phyloP scores from a whole-genome alignment of 1,140 invertebrate genomes.

The Drosophila nebulosa region DNA sequence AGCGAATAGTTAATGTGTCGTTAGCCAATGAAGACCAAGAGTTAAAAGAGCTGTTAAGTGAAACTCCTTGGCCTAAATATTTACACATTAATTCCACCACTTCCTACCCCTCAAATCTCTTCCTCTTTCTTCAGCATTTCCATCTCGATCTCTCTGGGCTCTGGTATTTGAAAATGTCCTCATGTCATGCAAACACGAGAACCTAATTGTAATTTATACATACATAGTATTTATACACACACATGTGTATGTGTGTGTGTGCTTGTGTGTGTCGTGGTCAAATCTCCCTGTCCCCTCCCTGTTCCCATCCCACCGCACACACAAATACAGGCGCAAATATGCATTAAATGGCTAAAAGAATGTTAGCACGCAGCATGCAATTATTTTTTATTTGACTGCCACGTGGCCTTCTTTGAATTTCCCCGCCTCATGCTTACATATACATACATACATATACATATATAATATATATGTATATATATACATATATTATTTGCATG shows the following conservation, averaged over 20 bases:
- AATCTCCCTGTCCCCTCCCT: too few relatives aligned
- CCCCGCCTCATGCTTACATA: not conserved
- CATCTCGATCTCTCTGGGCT: conserved; percentile 16
- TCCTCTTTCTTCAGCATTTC: not conserved
- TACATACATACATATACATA: not conserved
- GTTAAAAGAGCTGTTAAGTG: conserved; percentile 1
- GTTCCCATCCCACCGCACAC: conserved; percentile 13
- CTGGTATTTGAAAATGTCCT: conserved; percentile 55
- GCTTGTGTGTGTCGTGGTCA: not conserved
- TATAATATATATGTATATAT: not conserved
- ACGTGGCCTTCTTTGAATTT: conserved; percentile 18
- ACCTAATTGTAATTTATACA: conserved; percentile 18
- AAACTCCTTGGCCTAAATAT: conserved; percentile 1
- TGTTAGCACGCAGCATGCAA: conserved; percentile 66
- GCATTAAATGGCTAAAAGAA: conserved; percentile 59
- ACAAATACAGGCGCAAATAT: conserved; percentile 11
- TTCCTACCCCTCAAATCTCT: not conserved
- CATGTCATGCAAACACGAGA: conserved; percentile 55
- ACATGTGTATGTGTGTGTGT: conserved; percentile 44
- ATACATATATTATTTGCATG: not conserved
- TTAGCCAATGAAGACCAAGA: conserved; percentile 12
- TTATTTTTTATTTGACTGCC: conserved; percentile 37
- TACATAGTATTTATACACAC: conserved; percentile 58
- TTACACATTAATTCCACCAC: not conserved
- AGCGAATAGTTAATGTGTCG: not conserved